A percentile compares a stretch with the other conserved stretches of the same genome.
These are phyloP conservation scores for Peromyscus californicus DNA, from an alignment of 2,113 vertebrate genomes.

Conservation along the genomic window DNA sequence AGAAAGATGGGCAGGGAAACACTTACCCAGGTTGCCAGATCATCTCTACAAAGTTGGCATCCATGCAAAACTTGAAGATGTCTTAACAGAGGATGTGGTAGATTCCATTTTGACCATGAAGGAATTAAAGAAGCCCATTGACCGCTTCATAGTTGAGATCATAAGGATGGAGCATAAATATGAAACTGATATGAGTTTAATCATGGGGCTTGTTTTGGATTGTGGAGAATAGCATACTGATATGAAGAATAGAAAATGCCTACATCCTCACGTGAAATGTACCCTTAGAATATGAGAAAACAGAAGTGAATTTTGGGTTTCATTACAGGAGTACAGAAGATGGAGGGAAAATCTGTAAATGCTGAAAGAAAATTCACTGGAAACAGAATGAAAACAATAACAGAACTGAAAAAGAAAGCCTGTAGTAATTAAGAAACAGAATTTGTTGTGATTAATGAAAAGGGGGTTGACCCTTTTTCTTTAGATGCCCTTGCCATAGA, in stretches of 20 bases:
- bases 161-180: background rate
- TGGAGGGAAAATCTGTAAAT: constrained; percentile 94
- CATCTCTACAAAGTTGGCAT: background rate
- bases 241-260: constrained; percentile 91
- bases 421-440: constrained; percentile 93
- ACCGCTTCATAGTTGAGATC: background rate
- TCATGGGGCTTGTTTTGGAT: constrained; percentile 94
- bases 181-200: constrained; percentile 84
- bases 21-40: background rate
- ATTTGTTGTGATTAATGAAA: constrained; percentile 97
- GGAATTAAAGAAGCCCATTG: background rate
- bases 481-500: constrained; percentile 96
- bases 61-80: background rate
- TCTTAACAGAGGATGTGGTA: background rate
- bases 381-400: constrained; percentile 96
- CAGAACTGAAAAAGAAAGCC: constrained; percentile 93
- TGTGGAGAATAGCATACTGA: constrained; percentile 96
- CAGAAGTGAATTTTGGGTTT: constrained; percentile 87
- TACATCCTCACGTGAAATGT: background rate
- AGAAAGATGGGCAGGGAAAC: background rate
- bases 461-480: constrained; percentile 97
- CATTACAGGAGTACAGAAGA: constrained; percentile 97
- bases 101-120: too few species aligned
- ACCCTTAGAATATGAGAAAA: background rate
- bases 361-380: constrained; percentile 98